Evolutionary conservation across 2,797 vertebrate species (phyloP), one percentile per base, ranked within the genome.

Genomic region (Argyrosomus regius): DNA sequence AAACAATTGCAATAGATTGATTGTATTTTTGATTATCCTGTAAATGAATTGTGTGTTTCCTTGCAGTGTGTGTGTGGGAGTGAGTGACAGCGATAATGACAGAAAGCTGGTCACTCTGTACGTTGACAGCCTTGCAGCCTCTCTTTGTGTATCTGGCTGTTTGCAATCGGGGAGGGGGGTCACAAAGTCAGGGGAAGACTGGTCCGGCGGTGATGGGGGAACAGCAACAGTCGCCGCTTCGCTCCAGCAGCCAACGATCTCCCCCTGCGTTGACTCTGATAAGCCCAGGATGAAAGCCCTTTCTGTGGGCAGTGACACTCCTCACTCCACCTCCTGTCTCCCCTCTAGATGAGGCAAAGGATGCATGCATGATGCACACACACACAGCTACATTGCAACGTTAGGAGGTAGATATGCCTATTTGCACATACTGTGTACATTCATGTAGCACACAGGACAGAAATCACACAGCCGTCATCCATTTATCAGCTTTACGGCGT

Each of bases 241-340:
- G 77, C 92, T 89, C 78, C 80, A 85, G 67, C 66, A 61, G 93
- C 91, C 88, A 92, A 84, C 83, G 70, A 90, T 90, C 81, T 78
- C 89, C 91, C 88, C 87, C 92, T 92, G 91, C 41, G 81, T 80
- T 83, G 89, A 85, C 91, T 89, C 89, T 87, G 93, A 94, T 94
- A 94, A 94, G 89, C 80, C 83, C 85, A 78, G 84, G 90, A 90
- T 93, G 78, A 93, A 93, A 93, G 88, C 84, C 74, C 80, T 84
- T 81, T 88, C 73, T 85, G 86, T 87, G 91, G 85, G 86, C 83
- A 74, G 64, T 77, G 75, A 87, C 80, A 81, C 84, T 79, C 68
- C 84, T 85, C 65, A 18, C 26, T 48, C 71, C 61, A 28, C 60
- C 49, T 24, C 72, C 62, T 54, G 31, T 45, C 65, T 35, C 82